Evolutionary conservation across 64 coral and sea anemone species (phyloP), one percentile per base, ranked within the genome.

Genomic region (Dendronephthya gigantea): DNA sequence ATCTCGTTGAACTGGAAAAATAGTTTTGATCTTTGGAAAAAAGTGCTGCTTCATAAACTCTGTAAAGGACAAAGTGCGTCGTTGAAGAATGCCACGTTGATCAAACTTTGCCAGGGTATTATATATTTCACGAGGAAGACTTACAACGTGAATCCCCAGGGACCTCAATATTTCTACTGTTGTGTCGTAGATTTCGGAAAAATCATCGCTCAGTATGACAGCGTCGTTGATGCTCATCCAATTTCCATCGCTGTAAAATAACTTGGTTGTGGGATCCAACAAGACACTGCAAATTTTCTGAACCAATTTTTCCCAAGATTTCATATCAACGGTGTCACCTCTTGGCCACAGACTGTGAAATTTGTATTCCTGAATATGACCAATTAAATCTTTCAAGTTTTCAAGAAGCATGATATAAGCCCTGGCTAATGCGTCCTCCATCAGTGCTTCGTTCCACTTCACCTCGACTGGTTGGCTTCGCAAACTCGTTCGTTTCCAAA

Each of bases 281-380:
- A 93, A 87, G 25, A 58, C 48, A 23, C 74, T 49, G 69, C 91
- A 97, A 14, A 97, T 84, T 33, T 72, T 87, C 40, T 89, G 82
- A 5, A 90, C 91, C 33, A 97, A 90, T 29, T 59, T 70, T 82
- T 82, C 81, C 94, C 94, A 97, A 30, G 88, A 90, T 58, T 93
- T 93, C 27, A 91, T 91, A 14, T 84, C 59, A 0, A 89, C 83
- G 70, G 85, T 66, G 32, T 87, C 65, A 32, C 83, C 83, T 30
- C 93, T 79, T 81, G 94, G 94, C 94, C 94, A 97, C 48, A 97
- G 14, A 37, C 62, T 16, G 12, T 93, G 86, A 89, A 93, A 97
- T 66, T 58, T 70, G 82, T 92, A 93, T 22, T 83, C 84, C 0
- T 16, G 86, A 23, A 97, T 40, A 76, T 91, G 88, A 19, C 91